phyloP scores from a whole-genome alignment of 2,888 invertebrate genomes.

The Acanthosepion esculentum region DNA sequence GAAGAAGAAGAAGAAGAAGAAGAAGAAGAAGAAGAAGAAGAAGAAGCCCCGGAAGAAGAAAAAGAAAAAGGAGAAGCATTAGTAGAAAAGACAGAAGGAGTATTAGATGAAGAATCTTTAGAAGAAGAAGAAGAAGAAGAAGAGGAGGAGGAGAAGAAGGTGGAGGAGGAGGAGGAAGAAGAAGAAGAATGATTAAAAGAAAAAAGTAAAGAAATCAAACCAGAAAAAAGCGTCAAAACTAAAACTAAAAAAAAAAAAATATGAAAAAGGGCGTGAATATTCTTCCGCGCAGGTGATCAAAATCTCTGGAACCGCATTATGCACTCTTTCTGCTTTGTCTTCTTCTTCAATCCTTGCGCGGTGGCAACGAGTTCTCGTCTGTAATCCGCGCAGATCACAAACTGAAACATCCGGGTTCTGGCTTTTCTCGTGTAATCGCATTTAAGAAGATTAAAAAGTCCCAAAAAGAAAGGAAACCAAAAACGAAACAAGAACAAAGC shows the following conservation, averaged over 20 bases:
- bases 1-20: too few species aligned
- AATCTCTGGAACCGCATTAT: conserved; percentile 33
- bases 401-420: not conserved
- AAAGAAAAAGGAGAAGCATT: too few species aligned
- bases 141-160: not conserved
- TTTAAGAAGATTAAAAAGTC: conserved; percentile 2
- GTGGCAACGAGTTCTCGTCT: conserved; percentile 2
- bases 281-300: conserved; percentile 33
- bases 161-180: not conserved
- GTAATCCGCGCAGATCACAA: not conserved
- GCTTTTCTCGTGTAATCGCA: not conserved
- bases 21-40: too few species aligned
- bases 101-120: too few species aligned
- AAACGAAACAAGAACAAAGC: not conserved
- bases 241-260: not conserved
- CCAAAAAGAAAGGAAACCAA: not conserved
- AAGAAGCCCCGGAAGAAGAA: too few species aligned
- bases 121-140: too few species aligned
- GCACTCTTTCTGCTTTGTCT: not conserved
- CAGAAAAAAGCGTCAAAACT: not conserved
- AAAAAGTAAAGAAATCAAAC: not conserved
- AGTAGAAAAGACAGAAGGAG: too few species aligned
- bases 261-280: not conserved
- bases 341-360: not conserved
- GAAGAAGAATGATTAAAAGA: not conserved